Evolutionary conservation across 2,113 vertebrate genomes (phyloP), one percentile per base, ranked within the genome.

Genomic region (Hymenochirus boettgeri): DNA sequence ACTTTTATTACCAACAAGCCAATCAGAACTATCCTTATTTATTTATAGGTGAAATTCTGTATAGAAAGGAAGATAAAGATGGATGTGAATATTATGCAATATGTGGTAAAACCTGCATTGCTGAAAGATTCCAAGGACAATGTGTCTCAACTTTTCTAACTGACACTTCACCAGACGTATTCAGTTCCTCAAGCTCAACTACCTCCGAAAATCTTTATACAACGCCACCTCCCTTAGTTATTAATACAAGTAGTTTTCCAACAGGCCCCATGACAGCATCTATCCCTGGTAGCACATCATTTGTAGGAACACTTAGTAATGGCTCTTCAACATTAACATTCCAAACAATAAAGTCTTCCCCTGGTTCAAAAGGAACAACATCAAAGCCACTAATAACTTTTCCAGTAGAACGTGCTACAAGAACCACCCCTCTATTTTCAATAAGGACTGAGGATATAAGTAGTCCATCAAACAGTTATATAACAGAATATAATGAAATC

Each of bases 41-140:
- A 33, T 33, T 33, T 10, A 23, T 19, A 67, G 64, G 64, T 52
- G 64, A 67, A 59, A 27, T 7, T 17, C 33, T 67, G 13, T 67
- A 67, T 19, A 42, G 2, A 4, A 27, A 2, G 45, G 5, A 12
- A 27, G 64, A 67, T 19, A n/a, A 29, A 1, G n/a, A 51, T 15
- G 46, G 31, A 8, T 67, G 64, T 31, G 13, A 13, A 42, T 67
- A 52, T 37, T 26, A 52, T 52, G 56, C 64, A 42, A 10, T 52
- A 27, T 67, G 64, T 15, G 9, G 8, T 8, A 3, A 1, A 9
- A 29, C n/a, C n/a, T 67, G 64, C 29, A 1, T 27, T 13, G 19
- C 35, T 7, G 56, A 59, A 45, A 13, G 31, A 12, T 33, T 50
- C n/a, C 2, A 21, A 42, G 64, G 64, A 5, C 22, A 48, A 22